phyloP scores from a whole-genome alignment of 2,797 vertebrate species.

The Xyrichtys novacula region DNA sequence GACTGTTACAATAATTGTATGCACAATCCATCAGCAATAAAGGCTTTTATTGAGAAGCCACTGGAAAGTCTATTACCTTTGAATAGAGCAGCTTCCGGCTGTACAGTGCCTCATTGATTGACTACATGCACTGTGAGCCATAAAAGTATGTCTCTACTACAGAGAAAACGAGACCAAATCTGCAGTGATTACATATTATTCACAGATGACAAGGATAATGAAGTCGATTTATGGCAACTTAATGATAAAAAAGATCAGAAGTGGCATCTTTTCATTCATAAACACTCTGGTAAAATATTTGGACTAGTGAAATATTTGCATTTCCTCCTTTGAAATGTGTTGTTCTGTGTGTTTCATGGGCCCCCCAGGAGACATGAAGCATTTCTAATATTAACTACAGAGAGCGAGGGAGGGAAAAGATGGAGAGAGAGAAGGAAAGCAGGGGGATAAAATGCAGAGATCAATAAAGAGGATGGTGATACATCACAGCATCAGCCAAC shows the following conservation, averaged over 20 bases:
- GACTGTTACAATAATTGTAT: slow-evolving; percentile 20
- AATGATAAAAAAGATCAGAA: not conserved
- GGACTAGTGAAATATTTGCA: slow-evolving; percentile 15
- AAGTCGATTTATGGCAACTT: not conserved
- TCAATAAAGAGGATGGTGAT: slow-evolving; percentile 64
- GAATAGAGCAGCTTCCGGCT: slow-evolving; percentile 1
- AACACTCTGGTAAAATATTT: slow-evolving; percentile 8
- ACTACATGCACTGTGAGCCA: slow-evolving; percentile 21
- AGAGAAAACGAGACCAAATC: not conserved
- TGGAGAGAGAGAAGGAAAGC: not conserved
- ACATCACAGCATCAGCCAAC: slow-evolving; percentile 60
- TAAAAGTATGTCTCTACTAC: slow-evolving; percentile 11
- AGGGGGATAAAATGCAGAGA: slow-evolving; percentile 17
- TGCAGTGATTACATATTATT: slow-evolving; percentile 5
- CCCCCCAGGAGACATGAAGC: slow-evolving; percentile 13
- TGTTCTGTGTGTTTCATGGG: not conserved
- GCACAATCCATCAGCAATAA: slow-evolving; percentile 9
- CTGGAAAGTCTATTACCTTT: not conserved
- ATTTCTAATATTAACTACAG: slow-evolving; percentile 41
- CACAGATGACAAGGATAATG: not conserved
- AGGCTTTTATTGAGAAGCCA: slow-evolving; percentile 12
- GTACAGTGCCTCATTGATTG: slow-evolving; percentile 27
- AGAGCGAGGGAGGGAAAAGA: slow-evolving; percentile 8
- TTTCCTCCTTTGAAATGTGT: slow-evolving; percentile 26
- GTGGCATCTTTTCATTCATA: not conserved